Percentiles rank a stretch among this genome's conserved stretches.
Evolutionary conservation across 2,113 vertebrate species (phyloP).

Genomic region (Halcyon malimbica): DNA sequence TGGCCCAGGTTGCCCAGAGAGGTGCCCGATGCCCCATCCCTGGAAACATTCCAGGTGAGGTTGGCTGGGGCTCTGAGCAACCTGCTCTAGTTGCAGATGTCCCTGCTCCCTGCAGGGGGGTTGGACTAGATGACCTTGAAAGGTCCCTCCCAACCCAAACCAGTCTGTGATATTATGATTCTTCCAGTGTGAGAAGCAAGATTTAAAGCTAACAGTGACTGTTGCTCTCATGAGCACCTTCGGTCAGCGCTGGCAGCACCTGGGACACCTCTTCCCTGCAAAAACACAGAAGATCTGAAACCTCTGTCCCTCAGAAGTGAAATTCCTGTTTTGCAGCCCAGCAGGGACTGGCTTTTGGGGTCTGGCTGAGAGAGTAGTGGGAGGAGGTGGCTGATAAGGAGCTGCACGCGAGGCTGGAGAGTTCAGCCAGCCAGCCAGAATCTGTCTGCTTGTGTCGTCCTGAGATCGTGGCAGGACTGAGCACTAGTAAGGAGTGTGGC

Average conservation of each 20-base stretch:
- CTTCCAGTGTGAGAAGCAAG: no score
- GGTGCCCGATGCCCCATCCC: no score
- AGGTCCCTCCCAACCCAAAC: no score
- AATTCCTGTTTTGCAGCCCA: not conserved
- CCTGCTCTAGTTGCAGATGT: no score
- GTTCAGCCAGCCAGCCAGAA: not conserved
- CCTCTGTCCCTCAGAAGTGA: not conserved
- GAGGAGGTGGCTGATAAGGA: not conserved
- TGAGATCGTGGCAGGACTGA: not conserved
- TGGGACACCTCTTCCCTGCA: not conserved
- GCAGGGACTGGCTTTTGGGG: no score
- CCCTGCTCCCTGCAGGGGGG: no score
- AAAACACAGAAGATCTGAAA: not conserved
- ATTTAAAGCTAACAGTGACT: no score
- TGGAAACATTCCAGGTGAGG: no score
- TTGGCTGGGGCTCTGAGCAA: no score
- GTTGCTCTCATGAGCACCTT: not conserved
- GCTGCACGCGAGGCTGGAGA: not conserved
- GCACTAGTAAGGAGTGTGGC: not conserved
- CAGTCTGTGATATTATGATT: no score
- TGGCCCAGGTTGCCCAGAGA: not conserved
- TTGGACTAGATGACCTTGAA: no score
- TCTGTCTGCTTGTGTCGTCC: fast-evolving
- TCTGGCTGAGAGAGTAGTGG: fast-evolving
- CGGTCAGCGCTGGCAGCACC: not conserved